Evolutionary conservation across 2,113 vertebrate species (phyloP).

Genomic region (Myrmecophaga tridactyla): DNA sequence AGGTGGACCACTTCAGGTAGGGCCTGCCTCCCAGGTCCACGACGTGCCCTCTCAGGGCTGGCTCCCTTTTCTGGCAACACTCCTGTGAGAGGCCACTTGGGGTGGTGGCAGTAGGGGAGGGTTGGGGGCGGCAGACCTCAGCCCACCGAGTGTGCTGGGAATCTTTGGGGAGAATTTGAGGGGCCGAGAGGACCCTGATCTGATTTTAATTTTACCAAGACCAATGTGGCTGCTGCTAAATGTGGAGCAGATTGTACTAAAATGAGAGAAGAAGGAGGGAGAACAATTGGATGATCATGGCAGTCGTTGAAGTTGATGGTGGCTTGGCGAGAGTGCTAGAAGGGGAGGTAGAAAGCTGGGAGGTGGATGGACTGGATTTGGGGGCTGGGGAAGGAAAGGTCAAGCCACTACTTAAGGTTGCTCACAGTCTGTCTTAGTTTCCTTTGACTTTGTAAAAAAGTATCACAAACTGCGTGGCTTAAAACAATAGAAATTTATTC

Average conservation of each 20-base stretch:
- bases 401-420: neutral
- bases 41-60: neutral
- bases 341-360: neutral
- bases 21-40: neutral
- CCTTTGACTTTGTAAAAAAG: too few species aligned
- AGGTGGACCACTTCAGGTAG: conserved; percentile 96
- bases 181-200: neutral
- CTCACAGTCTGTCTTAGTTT: neutral
- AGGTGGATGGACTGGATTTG: neutral
- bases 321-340: neutral
- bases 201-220: neutral
- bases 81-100: neutral
- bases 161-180: neutral
- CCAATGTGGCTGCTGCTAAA: neutral
- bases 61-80: neutral
- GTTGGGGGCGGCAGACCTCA: neutral
- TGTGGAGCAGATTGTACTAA: neutral
- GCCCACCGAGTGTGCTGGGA: neutral
- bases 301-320: neutral
- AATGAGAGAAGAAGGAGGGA: neutral
- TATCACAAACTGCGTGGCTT: too few species aligned
- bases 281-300: neutral
- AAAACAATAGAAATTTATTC: too few species aligned
- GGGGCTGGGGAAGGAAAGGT: neutral
- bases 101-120: neutral